Percentiles rank a stretch among this genome's conserved stretches.
Evolutionary conservation across 2,888 invertebrate genomes (phyloP).

Genomic region (Drosophila diplacantha): DNA sequence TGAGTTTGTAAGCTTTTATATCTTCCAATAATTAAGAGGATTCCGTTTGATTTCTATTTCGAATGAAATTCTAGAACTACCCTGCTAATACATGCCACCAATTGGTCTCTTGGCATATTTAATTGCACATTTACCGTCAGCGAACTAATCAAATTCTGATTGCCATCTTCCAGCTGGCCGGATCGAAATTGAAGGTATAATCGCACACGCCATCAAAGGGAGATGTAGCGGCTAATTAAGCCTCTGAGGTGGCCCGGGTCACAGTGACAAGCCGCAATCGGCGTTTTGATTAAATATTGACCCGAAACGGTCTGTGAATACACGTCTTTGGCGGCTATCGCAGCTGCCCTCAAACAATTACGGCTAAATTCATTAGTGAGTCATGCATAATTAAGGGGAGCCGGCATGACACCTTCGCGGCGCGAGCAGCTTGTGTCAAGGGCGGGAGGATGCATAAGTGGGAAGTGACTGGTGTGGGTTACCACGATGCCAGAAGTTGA

Average conservation of each 20-base stretch:
- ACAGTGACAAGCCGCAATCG: constrained; percentile 32
- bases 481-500: constrained; percentile 5
- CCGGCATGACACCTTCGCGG: constrained; percentile 28
- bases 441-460: constrained; percentile 7
- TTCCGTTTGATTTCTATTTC: neutral
- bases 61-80: neutral
- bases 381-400: constrained; percentile 47
- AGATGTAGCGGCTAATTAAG: constrained; percentile 23
- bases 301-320: constrained; percentile 10
- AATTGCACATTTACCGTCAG: constrained; percentile 9
- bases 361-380: constrained; percentile 44
- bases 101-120: constrained; percentile 1
- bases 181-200: constrained; percentile 15
- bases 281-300: constrained; percentile 58
- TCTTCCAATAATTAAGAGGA: neutral
- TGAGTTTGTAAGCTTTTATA: neutral
- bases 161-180: constrained; percentile 5
- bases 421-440: neutral
- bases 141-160: constrained; percentile 15
- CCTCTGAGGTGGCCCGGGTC: constrained; percentile 34
- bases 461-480: constrained; percentile 1
- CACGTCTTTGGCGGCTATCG: constrained; percentile 29
- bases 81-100: neutral
- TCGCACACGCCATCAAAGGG: constrained; percentile 14
- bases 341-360: constrained; percentile 50